Evolutionary conservation across 2,888 invertebrate species (phyloP).

Genomic region (Mesorhabditis spiculigera): DNA sequence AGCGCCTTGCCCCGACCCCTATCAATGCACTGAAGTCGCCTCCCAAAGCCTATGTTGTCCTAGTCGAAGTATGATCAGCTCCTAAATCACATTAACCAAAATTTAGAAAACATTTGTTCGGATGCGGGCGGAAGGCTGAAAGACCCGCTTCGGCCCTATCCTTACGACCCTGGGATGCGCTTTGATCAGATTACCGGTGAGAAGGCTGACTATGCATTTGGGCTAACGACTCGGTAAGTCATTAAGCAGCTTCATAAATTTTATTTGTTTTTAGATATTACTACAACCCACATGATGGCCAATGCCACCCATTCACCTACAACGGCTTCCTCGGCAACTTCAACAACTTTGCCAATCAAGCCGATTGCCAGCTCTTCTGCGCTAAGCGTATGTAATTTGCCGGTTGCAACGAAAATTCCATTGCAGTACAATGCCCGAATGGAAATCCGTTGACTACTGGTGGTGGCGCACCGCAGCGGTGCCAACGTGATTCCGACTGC

Average conservation of each 20-base stretch:
- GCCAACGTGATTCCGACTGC: conserved; percentile 36
- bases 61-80: conserved; percentile 22
- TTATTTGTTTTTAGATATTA: conserved; percentile 25
- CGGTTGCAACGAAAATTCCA: neutral
- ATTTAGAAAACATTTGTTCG: conserved; percentile 36
- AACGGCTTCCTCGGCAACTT: conserved; percentile 43
- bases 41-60: conserved; percentile 41
- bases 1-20: conserved; percentile 36
- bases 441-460: conserved; percentile 38
- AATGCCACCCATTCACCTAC: conserved; percentile 42
- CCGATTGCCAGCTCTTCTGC: conserved; percentile 42
- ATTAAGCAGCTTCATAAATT: neutral
- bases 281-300: conserved; percentile 40
- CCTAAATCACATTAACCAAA: neutral
- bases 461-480: conserved; percentile 37
- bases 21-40: conserved; percentile 35
- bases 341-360: conserved; percentile 42
- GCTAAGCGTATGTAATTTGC: conserved; percentile 27
- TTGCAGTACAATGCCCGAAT: conserved; percentile 31
- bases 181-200: conserved; percentile 39
- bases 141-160: conserved; percentile 21
- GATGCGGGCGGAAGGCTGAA: conserved; percentile 30
- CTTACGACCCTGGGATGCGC: conserved; percentile 34
- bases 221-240: conserved; percentile 26
- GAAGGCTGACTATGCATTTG: conserved; percentile 31